Evolutionary conservation across 2,797 vertebrate genomes (phyloP).

Genomic region (Holocentrus rufus): DNA sequence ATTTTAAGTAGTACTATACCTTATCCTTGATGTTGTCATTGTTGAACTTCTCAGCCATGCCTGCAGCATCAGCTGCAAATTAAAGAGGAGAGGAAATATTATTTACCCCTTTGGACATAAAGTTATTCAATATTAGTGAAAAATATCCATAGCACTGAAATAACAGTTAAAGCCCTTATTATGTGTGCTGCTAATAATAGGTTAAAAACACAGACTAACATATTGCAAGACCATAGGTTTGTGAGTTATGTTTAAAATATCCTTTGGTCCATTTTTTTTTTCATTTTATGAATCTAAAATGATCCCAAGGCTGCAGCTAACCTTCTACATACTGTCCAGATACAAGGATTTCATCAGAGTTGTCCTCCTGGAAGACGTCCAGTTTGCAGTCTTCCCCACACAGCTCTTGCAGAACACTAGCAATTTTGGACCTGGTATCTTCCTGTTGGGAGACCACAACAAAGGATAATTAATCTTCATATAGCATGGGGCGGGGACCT

Average conservation of each 20-base stretch:
- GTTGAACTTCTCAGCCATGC: constrained; percentile 81
- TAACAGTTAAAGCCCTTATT: neutral
- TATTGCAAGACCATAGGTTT: neutral
- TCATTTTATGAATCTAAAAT: neutral
- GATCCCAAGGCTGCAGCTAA: constrained; percentile 30
- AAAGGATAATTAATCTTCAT: neutral
- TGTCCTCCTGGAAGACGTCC: constrained; percentile 79
- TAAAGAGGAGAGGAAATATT: neutral
- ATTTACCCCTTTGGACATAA: neutral
- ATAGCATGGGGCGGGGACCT: too few species aligned
- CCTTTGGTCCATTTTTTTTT: neutral
- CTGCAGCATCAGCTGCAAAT: constrained; percentile 76
- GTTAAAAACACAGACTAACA: neutral
- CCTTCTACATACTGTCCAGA: constrained; percentile 83
- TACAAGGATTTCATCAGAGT: constrained; percentile 74
- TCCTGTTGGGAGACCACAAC: constrained; percentile 61
- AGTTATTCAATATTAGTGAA: neutral
- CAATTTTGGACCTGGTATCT: constrained; percentile 72
- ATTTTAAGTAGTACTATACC: constrained; percentile 59
- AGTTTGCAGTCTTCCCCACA: constrained; percentile 80
- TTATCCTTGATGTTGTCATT: constrained; percentile 83
- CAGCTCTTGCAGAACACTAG: constrained; percentile 73
- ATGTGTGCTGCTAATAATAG: neutral
- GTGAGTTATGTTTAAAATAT: neutral
- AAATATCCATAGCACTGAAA: neutral